Percentiles rank a stretch among this genome's conserved stretches.
phyloP scores from a whole-genome alignment of 2,113 vertebrate genomes.

The Caracal caracal region DNA sequence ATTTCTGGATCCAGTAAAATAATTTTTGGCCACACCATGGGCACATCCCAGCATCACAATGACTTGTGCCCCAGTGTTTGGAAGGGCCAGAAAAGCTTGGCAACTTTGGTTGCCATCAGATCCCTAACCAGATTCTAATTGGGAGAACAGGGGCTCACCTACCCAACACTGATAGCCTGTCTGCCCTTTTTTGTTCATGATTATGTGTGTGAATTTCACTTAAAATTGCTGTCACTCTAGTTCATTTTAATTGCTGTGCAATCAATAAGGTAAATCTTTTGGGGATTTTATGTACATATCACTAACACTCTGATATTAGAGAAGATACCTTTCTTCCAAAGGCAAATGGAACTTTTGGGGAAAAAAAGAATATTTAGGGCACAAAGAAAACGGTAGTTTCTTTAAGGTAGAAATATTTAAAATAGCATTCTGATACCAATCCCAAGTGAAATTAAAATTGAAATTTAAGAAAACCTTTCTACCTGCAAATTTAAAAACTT shows the following conservation, averaged over 20 bases:
- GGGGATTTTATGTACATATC: background rate
- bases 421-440: background rate
- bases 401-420: conserved; percentile 3
- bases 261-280: conserved; percentile 1
- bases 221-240: background rate
- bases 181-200: background rate
- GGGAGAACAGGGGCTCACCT: background rate
- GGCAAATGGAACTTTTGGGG: background rate
- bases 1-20: conserved; percentile 25
- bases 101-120: background rate
- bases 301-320: background rate
- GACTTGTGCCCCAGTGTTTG: background rate
- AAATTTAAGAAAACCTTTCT: background rate
- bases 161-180: background rate
- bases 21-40: background rate
- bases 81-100: background rate
- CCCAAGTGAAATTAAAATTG: background rate
- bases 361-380: background rate
- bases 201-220: background rate
- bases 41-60: background rate
- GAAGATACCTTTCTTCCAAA: background rate
- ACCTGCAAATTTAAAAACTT: background rate
- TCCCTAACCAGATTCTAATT: background rate
- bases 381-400: background rate
- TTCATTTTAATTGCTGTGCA: conserved; percentile 12